Percentiles rank a stretch among this genome's conserved stretches.
Evolutionary conservation across 37 sponge, comb jelly and placozoan species (phyloP).

Genomic region (Halisarca cf. caerulea): DNA sequence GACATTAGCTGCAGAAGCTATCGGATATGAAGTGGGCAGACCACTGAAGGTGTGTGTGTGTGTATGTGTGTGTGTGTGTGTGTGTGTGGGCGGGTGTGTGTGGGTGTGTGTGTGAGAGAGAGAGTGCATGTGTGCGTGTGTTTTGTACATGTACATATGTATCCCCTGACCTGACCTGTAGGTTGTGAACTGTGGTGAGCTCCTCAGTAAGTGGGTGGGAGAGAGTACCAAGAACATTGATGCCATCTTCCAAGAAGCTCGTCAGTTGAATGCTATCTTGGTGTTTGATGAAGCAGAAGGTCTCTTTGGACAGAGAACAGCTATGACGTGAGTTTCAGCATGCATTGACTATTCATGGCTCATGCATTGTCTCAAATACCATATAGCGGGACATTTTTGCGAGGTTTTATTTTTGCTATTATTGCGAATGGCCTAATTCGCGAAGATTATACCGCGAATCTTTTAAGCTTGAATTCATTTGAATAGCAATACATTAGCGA

Average conservation of each 20-base stretch:
- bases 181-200: constrained; percentile 89
- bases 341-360: no score
- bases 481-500: no score
- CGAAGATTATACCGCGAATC: no score
- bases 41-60: constrained; percentile 67
- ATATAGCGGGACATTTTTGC: no score
- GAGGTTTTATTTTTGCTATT: no score
- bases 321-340: constrained; percentile 60
- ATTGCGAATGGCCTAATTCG: no score
- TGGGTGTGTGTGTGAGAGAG: constrained; percentile 40
- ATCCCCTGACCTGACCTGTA: neutral
- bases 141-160: neutral
- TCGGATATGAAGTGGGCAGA: constrained; percentile 90
- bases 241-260: constrained; percentile 81
- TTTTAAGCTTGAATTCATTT: no score
- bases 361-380: no score
- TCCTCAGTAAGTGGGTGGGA: constrained; percentile 91
- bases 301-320: constrained; percentile 75
- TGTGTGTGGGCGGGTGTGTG: constrained; percentile 81
- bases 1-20: constrained; percentile 76
- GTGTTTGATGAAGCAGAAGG: constrained; percentile 91
- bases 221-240: constrained; percentile 90
- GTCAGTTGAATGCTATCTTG: constrained; percentile 75
- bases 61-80: neutral
- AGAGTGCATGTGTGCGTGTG: neutral